Conservation (phyloP, 2,888 invertebrate genomes). For the Cremastinae sp. region DNA sequence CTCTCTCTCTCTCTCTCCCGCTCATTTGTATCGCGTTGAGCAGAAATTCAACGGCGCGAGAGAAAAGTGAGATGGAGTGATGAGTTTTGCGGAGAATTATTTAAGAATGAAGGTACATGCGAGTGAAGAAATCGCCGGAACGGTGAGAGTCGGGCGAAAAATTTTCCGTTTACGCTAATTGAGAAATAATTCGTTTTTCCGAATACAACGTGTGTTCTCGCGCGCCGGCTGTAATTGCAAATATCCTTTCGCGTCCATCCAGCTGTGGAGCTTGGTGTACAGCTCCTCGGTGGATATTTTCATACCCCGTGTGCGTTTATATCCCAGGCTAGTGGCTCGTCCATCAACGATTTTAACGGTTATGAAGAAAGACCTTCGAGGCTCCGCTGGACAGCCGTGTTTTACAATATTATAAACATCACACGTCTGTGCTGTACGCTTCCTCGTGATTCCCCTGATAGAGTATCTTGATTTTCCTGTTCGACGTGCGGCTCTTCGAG, state of each 20-base stretch:
- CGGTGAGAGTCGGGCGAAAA: slow-evolving; percentile 37
- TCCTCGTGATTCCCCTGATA: slow-evolving; percentile 44
- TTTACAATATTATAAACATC: slow-evolving; percentile 51
- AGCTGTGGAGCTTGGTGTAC: neutral
- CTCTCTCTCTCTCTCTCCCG: slow-evolving; percentile 37
- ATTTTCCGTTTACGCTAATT: slow-evolving; percentile 58
- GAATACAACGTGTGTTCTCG: slow-evolving; percentile 51
- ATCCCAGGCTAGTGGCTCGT: slow-evolving; percentile 51
- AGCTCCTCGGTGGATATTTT: neutral
- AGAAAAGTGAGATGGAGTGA: slow-evolving; percentile 12
- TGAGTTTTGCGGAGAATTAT: slow-evolving; percentile 10
- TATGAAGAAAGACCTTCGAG: slow-evolving; percentile 52
- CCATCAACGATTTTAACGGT: slow-evolving; percentile 63
- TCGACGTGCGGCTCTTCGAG: slow-evolving; percentile 18
- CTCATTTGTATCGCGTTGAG: slow-evolving; percentile 19
- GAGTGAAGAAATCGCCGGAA: slow-evolving; percentile 20
- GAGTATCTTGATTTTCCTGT: slow-evolving; percentile 56
- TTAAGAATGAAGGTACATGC: slow-evolving; percentile 15
- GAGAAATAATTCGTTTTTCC: slow-evolving; percentile 63
- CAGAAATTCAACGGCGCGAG: slow-evolving; percentile 14
- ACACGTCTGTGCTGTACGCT: slow-evolving; percentile 23
- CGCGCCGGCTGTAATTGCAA: slow-evolving; percentile 55
- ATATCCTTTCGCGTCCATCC: slow-evolving; percentile 45
- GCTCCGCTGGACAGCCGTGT: slow-evolving; percentile 33
- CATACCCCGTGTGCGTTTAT: slow-evolving; percentile 28